Evolutionary conservation across 1,140 invertebrate genomes (phyloP).

Genomic region (Potamilus streckersoni): DNA sequence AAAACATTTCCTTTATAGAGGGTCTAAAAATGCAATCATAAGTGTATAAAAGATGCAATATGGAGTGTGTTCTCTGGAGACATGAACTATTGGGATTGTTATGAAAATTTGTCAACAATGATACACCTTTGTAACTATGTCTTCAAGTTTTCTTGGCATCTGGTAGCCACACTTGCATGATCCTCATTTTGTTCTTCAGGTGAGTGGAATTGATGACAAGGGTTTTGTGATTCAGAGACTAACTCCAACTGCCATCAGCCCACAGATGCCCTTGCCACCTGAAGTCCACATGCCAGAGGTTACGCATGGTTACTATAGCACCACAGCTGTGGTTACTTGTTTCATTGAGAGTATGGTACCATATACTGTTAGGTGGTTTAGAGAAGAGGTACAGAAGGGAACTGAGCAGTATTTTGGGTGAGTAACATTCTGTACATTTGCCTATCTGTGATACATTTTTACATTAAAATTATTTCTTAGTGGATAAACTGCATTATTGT

Average conservation of each 20-base stretch:
- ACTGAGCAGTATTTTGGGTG: constrained; percentile 52
- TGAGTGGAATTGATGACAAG: constrained; percentile 58
- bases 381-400: constrained; percentile 59
- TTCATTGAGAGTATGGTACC: constrained; percentile 71
- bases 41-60: no score
- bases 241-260: constrained; percentile 62
- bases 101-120: no score
- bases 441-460: not conserved
- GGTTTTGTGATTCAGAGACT: constrained; percentile 58
- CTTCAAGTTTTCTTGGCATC: no score
- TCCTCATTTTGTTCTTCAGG: constrained; percentile 36
- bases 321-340: constrained; percentile 68
- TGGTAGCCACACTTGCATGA: no score
- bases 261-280: constrained; percentile 50
- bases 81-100: no score
- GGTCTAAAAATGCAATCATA: no score
- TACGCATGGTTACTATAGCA: constrained; percentile 56
- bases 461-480: not conserved
- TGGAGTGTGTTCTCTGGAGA: no score
- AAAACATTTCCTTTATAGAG: no score
- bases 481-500: not conserved
- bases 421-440: constrained; percentile 9
- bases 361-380: constrained; percentile 71
- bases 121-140: no score
- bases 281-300: constrained; percentile 59